phyloP scores from a whole-genome alignment of 2,797 vertebrate species.

The Mormyrops boulengeri region DNA sequence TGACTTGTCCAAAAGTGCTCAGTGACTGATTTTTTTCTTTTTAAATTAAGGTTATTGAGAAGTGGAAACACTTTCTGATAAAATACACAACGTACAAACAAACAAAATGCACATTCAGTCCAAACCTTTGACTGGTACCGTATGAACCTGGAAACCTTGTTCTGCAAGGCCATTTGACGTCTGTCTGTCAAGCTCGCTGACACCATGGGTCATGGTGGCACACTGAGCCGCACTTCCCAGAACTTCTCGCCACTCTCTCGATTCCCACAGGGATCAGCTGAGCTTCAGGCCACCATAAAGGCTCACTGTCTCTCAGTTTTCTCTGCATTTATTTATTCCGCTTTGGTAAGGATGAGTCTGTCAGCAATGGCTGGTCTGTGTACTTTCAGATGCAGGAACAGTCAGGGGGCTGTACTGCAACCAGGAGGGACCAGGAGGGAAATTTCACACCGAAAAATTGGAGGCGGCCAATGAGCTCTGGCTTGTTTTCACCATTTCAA shows the following conservation, averaged over 20 bases:
- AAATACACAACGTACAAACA: too few species aligned
- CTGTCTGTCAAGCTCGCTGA: background rate
- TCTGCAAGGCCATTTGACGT: background rate
- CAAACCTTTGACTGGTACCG: too few species aligned
- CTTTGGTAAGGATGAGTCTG: background rate
- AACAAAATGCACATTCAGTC: too few species aligned
- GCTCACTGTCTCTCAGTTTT: background rate
- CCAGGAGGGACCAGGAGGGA: conserved; percentile 8
- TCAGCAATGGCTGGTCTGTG: background rate
- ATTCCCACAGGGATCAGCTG: background rate
- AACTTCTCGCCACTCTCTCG: background rate
- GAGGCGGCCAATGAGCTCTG: conserved; percentile 2
- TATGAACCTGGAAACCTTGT: background rate
- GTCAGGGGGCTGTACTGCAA: background rate
- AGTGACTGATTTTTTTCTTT: background rate
- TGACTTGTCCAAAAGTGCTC: background rate
- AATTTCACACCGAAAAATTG: conserved; percentile 21
- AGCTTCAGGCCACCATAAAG: background rate
- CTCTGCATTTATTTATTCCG: background rate
- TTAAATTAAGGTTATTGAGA: background rate
- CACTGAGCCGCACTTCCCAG: background rate
- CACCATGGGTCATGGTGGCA: too few species aligned
- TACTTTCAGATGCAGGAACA: background rate
- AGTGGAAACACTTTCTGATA: background rate
- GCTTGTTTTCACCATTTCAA: conserved; percentile 17